These are phyloP conservation scores for Danionella dracula DNA, from an alignment of 2,797 vertebrate species.

Conservation along the genomic window DNA sequence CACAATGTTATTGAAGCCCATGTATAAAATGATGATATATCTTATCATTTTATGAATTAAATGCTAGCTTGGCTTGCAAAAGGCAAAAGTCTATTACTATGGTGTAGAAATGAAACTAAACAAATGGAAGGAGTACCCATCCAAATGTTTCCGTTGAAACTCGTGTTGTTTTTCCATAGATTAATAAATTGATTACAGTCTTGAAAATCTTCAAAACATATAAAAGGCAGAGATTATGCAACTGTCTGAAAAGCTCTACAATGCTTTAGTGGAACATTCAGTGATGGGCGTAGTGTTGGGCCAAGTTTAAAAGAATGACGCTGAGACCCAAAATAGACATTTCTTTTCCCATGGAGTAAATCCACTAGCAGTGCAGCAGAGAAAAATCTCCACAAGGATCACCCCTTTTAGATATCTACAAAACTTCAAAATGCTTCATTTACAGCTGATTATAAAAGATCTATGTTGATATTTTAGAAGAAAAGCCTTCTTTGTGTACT, in stretches of 20 bases:
- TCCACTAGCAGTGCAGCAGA: slow-evolving; percentile 44
- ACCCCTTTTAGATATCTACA: background rate
- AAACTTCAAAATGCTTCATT: background rate
- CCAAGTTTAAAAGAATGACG: slow-evolving; percentile 63
- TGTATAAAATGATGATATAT: too few relatives aligned
- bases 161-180: background rate
- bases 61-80: background rate
- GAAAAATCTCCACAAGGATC: slow-evolving; percentile 10
- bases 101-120: background rate
- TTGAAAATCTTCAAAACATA: too few relatives aligned
- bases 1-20: too few relatives aligned
- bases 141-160: background rate
- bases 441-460: background rate
- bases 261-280: slow-evolving; percentile 44
- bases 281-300: slow-evolving; percentile 51
- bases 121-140: background rate
- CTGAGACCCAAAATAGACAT: slow-evolving; percentile 67
- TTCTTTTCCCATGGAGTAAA: slow-evolving; percentile 71
- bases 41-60: background rate
- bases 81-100: background rate
- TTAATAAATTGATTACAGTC: too few relatives aligned
- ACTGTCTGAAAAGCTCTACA: background rate
- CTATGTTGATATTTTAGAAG: background rate
- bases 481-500: too few relatives aligned
- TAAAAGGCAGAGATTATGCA: too few relatives aligned